Conservation (phyloP, 2,113 vertebrate genomes). For the Apaloderma vittatum region DNA sequence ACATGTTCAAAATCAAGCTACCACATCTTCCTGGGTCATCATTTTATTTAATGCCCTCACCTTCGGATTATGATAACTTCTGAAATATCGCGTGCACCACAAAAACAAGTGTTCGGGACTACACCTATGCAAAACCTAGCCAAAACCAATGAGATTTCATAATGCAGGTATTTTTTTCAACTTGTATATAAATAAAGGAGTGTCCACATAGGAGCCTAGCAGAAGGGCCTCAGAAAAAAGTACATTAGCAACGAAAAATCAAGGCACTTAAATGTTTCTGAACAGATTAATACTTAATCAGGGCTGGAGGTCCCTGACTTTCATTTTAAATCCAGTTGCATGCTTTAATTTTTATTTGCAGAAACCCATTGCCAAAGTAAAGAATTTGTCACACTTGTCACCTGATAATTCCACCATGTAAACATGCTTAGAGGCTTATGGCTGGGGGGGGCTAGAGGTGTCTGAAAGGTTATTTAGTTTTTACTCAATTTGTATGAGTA, state of each 20-base stretch:
- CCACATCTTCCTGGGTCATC: slow-evolving; percentile 31
- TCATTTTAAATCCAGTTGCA: not conserved
- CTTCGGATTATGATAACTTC: slow-evolving; percentile 9
- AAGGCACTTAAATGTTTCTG: not conserved
- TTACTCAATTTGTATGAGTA: not conserved
- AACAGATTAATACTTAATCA: not conserved
- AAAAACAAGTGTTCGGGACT: not conserved
- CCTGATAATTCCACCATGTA: not conserved
- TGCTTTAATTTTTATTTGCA: not conserved
- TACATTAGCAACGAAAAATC: not conserved
- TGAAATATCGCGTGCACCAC: not conserved
- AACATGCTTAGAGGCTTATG: not conserved
- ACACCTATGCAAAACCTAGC: not conserved
- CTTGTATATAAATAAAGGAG: slow-evolving; percentile 27
- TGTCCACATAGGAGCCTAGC: not conserved
- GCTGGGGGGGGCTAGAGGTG: not conserved
- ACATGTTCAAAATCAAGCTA: slow-evolving; percentile 31
- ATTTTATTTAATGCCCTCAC: not conserved
- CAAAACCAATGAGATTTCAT: slow-evolving; percentile 33
- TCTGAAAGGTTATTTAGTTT: not conserved
- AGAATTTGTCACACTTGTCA: not conserved
- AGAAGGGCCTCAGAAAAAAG: not conserved
- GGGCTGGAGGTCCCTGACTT: not conserved
- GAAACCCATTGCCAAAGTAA: not conserved
- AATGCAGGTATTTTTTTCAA: not conserved